Percentiles rank a stretch among this genome's conserved stretches.
phyloP scores from a whole-genome alignment of 2,113 vertebrate species.

The Eurypyga helias region DNA sequence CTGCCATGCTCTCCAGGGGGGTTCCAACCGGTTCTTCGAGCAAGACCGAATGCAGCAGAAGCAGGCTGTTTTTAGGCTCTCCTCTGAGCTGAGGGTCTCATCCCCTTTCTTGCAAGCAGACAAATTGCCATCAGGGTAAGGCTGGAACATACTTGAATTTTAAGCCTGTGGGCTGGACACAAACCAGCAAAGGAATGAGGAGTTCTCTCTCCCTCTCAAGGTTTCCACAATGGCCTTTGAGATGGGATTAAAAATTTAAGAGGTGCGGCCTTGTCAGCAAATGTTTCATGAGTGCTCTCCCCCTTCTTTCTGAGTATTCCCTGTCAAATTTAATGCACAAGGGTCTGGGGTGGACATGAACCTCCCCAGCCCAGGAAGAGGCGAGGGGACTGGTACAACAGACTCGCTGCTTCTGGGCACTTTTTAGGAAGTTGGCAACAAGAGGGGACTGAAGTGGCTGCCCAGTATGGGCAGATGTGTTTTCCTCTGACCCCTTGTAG shows the following conservation, averaged over 20 bases:
- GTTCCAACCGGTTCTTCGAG: not conserved
- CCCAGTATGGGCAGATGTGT: constrained; percentile 33
- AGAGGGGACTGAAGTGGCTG: not conserved
- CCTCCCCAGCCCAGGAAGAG: not conserved
- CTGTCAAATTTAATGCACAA: not conserved
- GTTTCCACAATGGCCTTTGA: not conserved
- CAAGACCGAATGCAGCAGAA: not conserved
- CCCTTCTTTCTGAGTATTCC: not conserved
- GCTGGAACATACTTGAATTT: not conserved
- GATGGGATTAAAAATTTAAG: not conserved
- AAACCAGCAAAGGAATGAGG: not conserved
- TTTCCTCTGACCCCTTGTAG: constrained; percentile 50
- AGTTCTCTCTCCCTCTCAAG: not conserved
- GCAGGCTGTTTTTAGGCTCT: not conserved
- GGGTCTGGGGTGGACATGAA: not conserved
- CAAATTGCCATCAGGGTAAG: not conserved
- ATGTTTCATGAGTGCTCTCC: not conserved
- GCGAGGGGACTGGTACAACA: not conserved
- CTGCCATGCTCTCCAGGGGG: not conserved
- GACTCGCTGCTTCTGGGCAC: not conserved
- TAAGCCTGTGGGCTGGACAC: not conserved
- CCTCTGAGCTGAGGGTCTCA: not conserved
- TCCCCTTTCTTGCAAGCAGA: not conserved
- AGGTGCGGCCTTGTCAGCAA: not conserved
- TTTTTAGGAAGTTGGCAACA: constrained; percentile 34